Evolutionary conservation across 2,888 invertebrate genomes (phyloP).

Genomic region (Tricholauxania praeusta): DNA sequence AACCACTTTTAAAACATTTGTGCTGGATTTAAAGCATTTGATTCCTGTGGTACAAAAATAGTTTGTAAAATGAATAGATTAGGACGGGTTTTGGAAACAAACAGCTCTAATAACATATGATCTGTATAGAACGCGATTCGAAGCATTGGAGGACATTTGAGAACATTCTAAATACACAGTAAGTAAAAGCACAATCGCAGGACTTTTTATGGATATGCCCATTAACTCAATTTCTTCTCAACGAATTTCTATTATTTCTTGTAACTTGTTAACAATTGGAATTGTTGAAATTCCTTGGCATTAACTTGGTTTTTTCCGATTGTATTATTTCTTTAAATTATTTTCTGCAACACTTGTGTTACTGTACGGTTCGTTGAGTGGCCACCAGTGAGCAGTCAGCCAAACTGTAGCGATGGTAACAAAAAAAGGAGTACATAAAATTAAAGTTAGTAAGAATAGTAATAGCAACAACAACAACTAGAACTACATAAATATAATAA

Average conservation of each 20-base stretch:
- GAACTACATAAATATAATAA: neutral
- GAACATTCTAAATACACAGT: too few relatives aligned
- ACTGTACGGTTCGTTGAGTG: conserved; percentile 20
- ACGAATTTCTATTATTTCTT: neutral
- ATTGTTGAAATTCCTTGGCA: conserved; percentile 26
- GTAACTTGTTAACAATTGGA: conserved; percentile 16
- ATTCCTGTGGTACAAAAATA: too few relatives aligned
- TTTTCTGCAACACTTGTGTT: conserved; percentile 2
- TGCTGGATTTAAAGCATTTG: too few relatives aligned
- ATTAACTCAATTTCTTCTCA: too few relatives aligned
- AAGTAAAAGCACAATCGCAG: too few relatives aligned
- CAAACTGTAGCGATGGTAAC: neutral
- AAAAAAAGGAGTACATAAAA: conserved; percentile 25
- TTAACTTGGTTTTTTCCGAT: conserved; percentile 31
- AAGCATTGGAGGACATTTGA: too few relatives aligned
- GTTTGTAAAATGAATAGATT: too few relatives aligned
- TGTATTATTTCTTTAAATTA: neutral
- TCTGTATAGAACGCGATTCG: too few relatives aligned
- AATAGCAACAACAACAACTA: neutral
- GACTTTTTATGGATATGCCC: too few relatives aligned
- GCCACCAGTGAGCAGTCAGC: conserved; percentile 17
- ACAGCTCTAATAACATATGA: too few relatives aligned
- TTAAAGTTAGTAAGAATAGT: neutral
- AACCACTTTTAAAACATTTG: too few relatives aligned
- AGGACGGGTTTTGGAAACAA: too few relatives aligned